Evolutionary conservation across 2,113 vertebrate species (phyloP).

Genomic region (human (Homo sapiens)): DNA sequence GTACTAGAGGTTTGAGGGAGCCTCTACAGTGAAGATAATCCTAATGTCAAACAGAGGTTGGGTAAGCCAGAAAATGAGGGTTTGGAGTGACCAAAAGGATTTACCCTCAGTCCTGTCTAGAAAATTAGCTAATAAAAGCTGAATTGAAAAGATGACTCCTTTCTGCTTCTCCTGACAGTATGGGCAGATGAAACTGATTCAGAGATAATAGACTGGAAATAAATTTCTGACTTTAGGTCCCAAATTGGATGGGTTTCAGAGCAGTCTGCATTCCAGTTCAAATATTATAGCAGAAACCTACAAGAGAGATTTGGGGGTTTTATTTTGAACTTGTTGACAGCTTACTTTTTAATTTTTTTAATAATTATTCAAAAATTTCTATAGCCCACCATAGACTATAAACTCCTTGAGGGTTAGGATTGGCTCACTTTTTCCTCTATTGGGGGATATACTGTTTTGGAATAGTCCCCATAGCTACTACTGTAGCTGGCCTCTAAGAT

Average conservation of each 20-base stretch:
- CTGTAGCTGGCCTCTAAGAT: background rate
- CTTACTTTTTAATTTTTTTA: background rate
- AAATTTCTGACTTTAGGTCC: background rate
- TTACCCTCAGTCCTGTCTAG: background rate
- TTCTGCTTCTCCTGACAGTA: background rate
- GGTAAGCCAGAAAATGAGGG: background rate
- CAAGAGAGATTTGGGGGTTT: background rate
- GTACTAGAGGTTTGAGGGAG: slow-evolving; percentile 38
- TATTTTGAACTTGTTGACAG: background rate
- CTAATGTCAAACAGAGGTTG: background rate
- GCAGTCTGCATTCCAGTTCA: background rate
- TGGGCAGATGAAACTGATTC: background rate
- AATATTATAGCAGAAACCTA: background rate
- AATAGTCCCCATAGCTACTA: background rate
- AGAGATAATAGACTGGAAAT: background rate
- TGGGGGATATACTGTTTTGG: too few relatives aligned
- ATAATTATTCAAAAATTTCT: background rate
- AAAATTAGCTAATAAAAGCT: background rate
- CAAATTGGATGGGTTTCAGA: background rate
- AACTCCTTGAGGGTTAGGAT: background rate
- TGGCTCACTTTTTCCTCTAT: background rate
- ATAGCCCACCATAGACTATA: background rate
- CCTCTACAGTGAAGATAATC: background rate
- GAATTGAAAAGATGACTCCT: slow-evolving; percentile 10
- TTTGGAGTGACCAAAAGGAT: background rate